Base-by-base conservation (phyloP, 2,113 vertebrate genomes). In the Dicrurus megarhynchus region DNA sequence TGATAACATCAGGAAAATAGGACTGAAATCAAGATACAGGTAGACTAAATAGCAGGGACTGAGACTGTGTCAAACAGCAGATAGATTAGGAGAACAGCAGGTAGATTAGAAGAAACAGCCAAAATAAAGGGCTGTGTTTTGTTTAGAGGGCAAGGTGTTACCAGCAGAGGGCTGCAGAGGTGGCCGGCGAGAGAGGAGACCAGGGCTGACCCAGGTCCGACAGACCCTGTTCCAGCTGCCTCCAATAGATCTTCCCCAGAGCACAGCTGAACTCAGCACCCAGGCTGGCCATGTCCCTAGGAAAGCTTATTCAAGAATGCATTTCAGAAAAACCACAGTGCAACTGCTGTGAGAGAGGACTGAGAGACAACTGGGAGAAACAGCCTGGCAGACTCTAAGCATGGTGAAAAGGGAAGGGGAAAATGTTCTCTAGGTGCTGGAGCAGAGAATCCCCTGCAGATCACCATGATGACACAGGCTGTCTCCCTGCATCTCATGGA, bases 1-100 rank as follows among this genome's bases (percentile, higher is more conserved):
- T 73, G 41, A 13, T 33, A 86, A 46, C 27, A 82, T 28, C 10
- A 53, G 44, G 41, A 70, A 89, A 92, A 84, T 7, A 35, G 22
- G 44, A 77, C 15, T 27, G 30, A 95, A 91, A 79, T 28, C 27
- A 60, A 71, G 78, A 75, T 6, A 6, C 16, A 57, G 33, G 33
- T 5, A 80, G 14, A 24, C 52, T 68, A 17, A 91, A 70, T 1
- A 71, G 9, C 39, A 55, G 27, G 28, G 17, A 22, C 27, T 13
- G 28, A 85, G 19, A 46, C 23, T 70, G 39, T n/a, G 33, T 37
- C 50, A 69, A 74, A 56, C 21, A 55, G 55, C 47, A 78, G 50
- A 28, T 1, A 56, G 6, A 9, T 26, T 24, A 55, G 27, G 27
- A 39, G 4, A 16, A 18, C 1, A 1, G 35, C 26, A 27, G 41